phyloP scores from a whole-genome alignment of 2,797 vertebrate species.

The Oreochromis mossambicus region DNA sequence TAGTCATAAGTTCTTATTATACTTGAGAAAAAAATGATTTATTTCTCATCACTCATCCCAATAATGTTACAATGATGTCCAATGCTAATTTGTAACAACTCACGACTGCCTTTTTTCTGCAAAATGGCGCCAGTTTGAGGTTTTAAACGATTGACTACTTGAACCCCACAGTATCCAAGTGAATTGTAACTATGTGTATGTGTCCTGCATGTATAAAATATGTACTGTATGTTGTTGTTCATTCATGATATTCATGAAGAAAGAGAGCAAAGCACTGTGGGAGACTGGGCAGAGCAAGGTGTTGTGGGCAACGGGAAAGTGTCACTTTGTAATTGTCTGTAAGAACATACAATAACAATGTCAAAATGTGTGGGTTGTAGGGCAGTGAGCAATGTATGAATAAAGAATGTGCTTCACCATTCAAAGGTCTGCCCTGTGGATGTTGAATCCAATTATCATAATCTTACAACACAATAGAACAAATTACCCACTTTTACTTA shows the following conservation, averaged over 20 bases:
- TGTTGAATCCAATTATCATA: background rate
- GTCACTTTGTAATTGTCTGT: constrained; percentile 37
- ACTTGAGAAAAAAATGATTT: background rate
- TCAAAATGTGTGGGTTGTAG: background rate
- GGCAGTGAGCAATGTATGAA: constrained; percentile 14
- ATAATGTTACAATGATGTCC: background rate
- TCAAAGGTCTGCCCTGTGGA: background rate
- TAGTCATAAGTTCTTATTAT: background rate
- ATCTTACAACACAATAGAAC: background rate
- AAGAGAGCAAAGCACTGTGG: constrained; percentile 19
- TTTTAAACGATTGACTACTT: background rate
- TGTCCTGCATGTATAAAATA: constrained; percentile 55
- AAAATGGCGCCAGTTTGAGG: background rate
- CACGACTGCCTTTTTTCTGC: background rate
- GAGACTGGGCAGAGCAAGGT: background rate
- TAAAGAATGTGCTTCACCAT: constrained; percentile 58
- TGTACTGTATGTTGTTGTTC: constrained; percentile 47
- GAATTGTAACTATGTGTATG: constrained; percentile 32
- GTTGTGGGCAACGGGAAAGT: background rate
- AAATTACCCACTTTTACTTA: background rate
- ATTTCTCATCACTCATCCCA: background rate
- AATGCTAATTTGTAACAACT: background rate
- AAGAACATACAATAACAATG: constrained; percentile 3
- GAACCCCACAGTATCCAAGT: constrained; percentile 9
- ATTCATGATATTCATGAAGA: constrained; percentile 71